phyloP scores from a whole-genome alignment of 2,888 invertebrate species.

The Drosophila recens region DNA sequence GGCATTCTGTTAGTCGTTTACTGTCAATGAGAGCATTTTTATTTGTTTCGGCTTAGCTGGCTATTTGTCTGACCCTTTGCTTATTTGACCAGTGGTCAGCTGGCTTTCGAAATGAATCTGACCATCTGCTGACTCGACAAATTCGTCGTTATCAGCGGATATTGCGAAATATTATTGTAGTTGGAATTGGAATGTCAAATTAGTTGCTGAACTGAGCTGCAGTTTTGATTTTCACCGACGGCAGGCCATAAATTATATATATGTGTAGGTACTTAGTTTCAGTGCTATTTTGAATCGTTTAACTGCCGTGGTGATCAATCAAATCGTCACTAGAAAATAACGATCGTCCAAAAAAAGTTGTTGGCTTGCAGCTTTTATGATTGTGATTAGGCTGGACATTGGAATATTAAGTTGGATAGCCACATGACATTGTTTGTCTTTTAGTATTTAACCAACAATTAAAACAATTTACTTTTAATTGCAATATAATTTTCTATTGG shows the following conservation, averaged over 20 bases:
- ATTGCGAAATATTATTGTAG: slow-evolving; percentile 54
- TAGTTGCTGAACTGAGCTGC: slow-evolving; percentile 5
- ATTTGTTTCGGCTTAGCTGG: slow-evolving; percentile 6
- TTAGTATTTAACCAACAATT: slow-evolving; percentile 71
- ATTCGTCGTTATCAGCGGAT: slow-evolving; percentile 19
- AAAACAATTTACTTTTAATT: slow-evolving; percentile 80
- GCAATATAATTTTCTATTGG: slow-evolving; percentile 81
- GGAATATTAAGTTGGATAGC: slow-evolving; percentile 18
- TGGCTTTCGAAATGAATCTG: slow-evolving; percentile 26
- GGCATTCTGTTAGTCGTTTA: slow-evolving; percentile 19
- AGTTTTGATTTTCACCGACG: slow-evolving; percentile 28
- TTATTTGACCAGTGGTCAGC: slow-evolving; percentile 54
- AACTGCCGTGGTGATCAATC: slow-evolving; percentile 66
- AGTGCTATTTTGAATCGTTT: slow-evolving; percentile 31
- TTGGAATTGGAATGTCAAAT: slow-evolving; percentile 41
- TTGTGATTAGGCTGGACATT: slow-evolving; percentile 48
- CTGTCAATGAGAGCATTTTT: slow-evolving; percentile 46
- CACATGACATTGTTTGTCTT: slow-evolving; percentile 44
- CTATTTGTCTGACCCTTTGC: slow-evolving; percentile 46
- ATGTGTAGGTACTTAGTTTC: background rate
- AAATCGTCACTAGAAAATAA: slow-evolving; percentile 59
- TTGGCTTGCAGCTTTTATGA: slow-evolving; percentile 49
- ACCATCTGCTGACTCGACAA: slow-evolving; percentile 57
- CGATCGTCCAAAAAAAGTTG: slow-evolving; percentile 22
- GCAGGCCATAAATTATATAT: slow-evolving; percentile 48